A percentile compares a stretch with the other conserved stretches of the same genome.
These are phyloP conservation scores for Orchestes rusci DNA, from an alignment of 2,888 invertebrate species.

Conservation along the genomic window DNA sequence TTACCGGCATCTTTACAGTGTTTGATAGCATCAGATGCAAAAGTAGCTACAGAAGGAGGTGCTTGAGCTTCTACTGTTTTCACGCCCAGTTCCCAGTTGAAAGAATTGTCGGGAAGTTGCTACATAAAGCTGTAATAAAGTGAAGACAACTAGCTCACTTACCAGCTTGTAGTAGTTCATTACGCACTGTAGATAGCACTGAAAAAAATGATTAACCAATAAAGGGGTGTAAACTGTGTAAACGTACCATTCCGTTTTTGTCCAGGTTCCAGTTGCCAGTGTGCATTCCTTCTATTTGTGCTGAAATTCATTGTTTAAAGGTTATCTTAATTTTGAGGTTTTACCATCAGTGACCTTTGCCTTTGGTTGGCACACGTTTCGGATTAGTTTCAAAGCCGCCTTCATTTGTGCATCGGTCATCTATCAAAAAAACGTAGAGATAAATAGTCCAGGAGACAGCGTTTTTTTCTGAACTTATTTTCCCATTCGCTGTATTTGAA, in stretches of 20 bases:
- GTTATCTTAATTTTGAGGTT: constrained; percentile 8
- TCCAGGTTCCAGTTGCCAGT: constrained; percentile 27
- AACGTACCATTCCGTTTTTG: constrained; percentile 24
- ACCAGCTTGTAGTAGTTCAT: constrained; percentile 50
- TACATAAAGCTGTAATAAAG: constrained; percentile 5
- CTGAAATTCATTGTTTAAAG: constrained; percentile 12
- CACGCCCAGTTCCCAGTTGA: constrained; percentile 47
- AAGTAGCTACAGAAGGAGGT: constrained; percentile 41
- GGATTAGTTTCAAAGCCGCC: constrained; percentile 55
- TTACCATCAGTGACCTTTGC: constrained; percentile 52
- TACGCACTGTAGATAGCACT: constrained; percentile 50
- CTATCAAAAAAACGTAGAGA: constrained; percentile 26
- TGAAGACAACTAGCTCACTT: constrained; percentile 14
- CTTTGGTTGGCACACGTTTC: constrained; percentile 59
- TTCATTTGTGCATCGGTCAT: constrained; percentile 51
- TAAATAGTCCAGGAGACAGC: no score
- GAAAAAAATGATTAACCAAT: constrained; percentile 17
- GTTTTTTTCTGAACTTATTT: no score
- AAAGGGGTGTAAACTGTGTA: not conserved
- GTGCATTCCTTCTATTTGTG: constrained; percentile 28
- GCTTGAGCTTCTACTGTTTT: constrained; percentile 42
- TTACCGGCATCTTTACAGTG: constrained; percentile 46
- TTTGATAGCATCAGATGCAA: constrained; percentile 36
- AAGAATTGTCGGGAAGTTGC: constrained; percentile 31
- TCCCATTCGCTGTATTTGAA: no score